phyloP scores from a whole-genome alignment of 1,140 invertebrate species.

The Trachymyrmex cornetzi region DNA sequence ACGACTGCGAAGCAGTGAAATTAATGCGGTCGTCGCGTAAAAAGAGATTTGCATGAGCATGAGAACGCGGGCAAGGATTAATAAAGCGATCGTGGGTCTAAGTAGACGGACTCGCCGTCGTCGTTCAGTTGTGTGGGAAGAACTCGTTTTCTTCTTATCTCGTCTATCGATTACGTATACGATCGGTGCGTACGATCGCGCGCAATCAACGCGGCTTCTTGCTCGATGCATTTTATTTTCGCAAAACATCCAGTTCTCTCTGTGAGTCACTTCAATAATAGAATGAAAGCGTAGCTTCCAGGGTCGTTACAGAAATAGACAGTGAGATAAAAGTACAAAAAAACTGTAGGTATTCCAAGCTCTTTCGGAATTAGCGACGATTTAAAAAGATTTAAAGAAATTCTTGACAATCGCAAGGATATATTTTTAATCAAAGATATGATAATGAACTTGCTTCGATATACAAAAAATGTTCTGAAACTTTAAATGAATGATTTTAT shows the following conservation, averaged over 20 bases:
- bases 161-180: conserved; percentile 41
- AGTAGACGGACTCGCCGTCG: conserved; percentile 12
- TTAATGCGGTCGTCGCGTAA: conserved; percentile 3
- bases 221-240: not conserved
- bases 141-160: conserved; percentile 66
- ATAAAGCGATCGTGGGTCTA: conserved; percentile 52
- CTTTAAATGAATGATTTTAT: not conserved
- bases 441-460: not conserved
- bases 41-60: conserved; percentile 36
- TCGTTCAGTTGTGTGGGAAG: conserved; percentile 57
- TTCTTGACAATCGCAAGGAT: not conserved
- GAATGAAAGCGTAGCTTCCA: not conserved
- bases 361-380: not conserved
- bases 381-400: not conserved
- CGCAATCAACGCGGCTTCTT: not conserved
- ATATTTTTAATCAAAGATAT: conserved; percentile 1
- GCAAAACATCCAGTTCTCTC: not conserved
- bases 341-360: not conserved
- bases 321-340: not conserved
- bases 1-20: not conserved
- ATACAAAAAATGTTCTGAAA: not conserved
- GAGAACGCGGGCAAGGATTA: conserved; percentile 52
- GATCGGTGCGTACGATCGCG: not conserved
- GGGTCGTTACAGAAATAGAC: not conserved
- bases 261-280: conserved; percentile 5